Evolutionary conservation across 1,140 invertebrate genomes (phyloP).

Genomic region (Drosophila santomea): DNA sequence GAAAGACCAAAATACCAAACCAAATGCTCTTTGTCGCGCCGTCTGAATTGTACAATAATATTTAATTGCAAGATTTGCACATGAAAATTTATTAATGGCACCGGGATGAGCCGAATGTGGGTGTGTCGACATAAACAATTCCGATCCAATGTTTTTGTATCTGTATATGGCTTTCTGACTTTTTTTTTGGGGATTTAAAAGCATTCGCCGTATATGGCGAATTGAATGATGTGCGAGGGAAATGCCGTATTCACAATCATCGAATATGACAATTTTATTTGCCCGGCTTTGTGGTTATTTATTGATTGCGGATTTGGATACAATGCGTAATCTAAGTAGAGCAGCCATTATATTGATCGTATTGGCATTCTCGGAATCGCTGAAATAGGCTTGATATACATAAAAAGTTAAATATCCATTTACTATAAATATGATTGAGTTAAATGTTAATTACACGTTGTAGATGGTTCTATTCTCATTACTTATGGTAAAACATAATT

Average conservation of each 20-base stretch:
- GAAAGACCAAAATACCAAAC: slow-evolving; percentile 3
- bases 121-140: slow-evolving; percentile 66
- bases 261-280: slow-evolving; percentile 46
- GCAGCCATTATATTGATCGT: slow-evolving; percentile 24
- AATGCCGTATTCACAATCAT: slow-evolving; percentile 19
- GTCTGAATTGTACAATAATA: slow-evolving; percentile 79
- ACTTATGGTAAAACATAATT: no score
- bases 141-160: slow-evolving; percentile 17
- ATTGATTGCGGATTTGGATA: slow-evolving; percentile 2
- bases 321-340: slow-evolving; percentile 29
- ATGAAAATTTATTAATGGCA: slow-evolving; percentile 66
- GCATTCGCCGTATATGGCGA: slow-evolving; percentile 49
- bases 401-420: not conserved
- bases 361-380: slow-evolving; percentile 38
- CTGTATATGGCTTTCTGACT: slow-evolving; percentile 34
- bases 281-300: slow-evolving; percentile 16
- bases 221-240: slow-evolving; percentile 60
- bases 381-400: slow-evolving; percentile 18
- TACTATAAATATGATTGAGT: not conserved
- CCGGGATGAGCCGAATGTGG: slow-evolving; percentile 61
- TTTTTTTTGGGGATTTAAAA: slow-evolving; percentile 47
- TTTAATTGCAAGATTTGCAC: slow-evolving; percentile 71
- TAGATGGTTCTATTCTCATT: not conserved
- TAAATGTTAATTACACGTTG: not conserved
- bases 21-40: slow-evolving; percentile 55